Evolutionary conservation across 2,888 invertebrate species (phyloP).

Genomic region (Malthinus seriepunctatus): DNA sequence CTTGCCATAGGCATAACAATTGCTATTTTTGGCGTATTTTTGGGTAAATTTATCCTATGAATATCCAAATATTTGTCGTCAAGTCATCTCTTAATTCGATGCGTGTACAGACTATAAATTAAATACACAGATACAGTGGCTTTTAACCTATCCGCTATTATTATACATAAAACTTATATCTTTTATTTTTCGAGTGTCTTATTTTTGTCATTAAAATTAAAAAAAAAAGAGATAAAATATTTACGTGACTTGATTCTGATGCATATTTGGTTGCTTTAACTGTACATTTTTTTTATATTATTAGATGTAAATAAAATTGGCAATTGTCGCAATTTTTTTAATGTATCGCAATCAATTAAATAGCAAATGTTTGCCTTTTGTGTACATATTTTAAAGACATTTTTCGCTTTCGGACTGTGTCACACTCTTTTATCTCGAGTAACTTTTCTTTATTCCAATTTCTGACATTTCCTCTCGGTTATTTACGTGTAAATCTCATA

Average conservation of each 20-base stretch:
- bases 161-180: constrained; percentile 51
- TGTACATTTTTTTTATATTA: constrained; percentile 2
- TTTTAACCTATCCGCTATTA: constrained; percentile 42
- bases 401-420: neutral
- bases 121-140: constrained; percentile 30
- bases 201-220: neutral
- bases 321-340: neutral
- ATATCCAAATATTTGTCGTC: constrained; percentile 45
- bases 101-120: constrained; percentile 34
- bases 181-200: constrained; percentile 15
- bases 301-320: constrained; percentile 8
- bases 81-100: constrained; percentile 10
- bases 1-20: constrained; percentile 68
- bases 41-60: constrained; percentile 84
- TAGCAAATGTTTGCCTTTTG: neutral
- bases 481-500: too few species aligned
- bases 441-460: neutral
- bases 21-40: constrained; percentile 73
- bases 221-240: constrained; percentile 1
- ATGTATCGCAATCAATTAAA: neutral
- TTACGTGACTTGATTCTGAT: neutral
- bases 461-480: too few species aligned
- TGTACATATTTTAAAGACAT: neutral
- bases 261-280: neutral
- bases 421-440: neutral